Evolutionary conservation across 2,113 vertebrate genomes (phyloP).

Genomic region (Tachycineta bicolor): DNA sequence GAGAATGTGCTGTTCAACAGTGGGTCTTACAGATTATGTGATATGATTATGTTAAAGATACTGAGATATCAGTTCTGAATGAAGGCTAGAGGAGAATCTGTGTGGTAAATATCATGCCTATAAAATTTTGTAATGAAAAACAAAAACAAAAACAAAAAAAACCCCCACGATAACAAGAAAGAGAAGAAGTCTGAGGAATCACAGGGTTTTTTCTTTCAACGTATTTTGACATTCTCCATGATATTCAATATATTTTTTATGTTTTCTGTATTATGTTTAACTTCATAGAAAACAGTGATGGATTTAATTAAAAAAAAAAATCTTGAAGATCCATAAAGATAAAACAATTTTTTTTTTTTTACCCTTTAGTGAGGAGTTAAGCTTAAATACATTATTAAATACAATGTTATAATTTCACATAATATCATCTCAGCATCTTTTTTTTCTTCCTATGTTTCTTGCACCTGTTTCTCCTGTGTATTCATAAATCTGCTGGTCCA

Average conservation of each 20-base stretch:
- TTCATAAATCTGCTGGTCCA: constrained; percentile 26
- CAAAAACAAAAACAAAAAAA: too few species aligned
- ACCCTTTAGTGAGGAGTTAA: neutral
- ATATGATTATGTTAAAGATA: neutral
- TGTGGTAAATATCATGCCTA: neutral
- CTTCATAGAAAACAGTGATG: neutral
- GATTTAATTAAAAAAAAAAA: neutral
- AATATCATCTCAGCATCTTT: neutral
- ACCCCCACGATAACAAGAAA: neutral
- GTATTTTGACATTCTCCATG: neutral
- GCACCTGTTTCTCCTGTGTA: constrained; percentile 41
- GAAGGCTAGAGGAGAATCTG: neutral
- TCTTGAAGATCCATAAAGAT: neutral
- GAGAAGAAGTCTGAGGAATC: neutral
- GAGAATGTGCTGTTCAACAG: neutral
- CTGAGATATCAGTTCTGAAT: neutral
- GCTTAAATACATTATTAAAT: neutral
- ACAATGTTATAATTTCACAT: neutral
- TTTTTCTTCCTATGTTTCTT: neutral
- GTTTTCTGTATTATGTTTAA: neutral
- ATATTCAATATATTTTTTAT: neutral
- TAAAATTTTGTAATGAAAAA: neutral
- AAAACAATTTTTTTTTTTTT: neutral
- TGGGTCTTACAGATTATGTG: neutral
- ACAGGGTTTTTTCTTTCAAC: neutral